Evolutionary conservation across 1,140 invertebrate species (phyloP), one percentile per base, ranked within the genome.

Genomic region (Heliothis subflexa): DNA sequence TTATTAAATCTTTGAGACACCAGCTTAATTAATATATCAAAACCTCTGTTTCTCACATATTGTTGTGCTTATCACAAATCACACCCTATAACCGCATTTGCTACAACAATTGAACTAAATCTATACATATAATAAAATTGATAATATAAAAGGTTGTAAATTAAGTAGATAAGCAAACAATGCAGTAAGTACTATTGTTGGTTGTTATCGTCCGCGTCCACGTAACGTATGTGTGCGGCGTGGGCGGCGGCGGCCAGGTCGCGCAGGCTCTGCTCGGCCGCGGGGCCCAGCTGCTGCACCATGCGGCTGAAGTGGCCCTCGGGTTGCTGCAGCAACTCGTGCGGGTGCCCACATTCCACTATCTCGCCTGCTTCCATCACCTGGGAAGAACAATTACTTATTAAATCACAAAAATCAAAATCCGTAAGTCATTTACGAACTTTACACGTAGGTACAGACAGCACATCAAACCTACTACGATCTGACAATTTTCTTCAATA

Each of bases 321-420:
- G 18, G 95, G 86, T 62, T 96, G 96, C 83, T 96, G 94, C 13
- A 97, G 86, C 52, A 98, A 88, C 14, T 95, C 88, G 68, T 96
- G 92, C 0, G 98, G 97, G 78, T 96, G 95, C 82, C 97, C 97
- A 85, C 96, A 97, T 92, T 98, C 96, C 9, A 95, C 92, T 68
- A 96, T 93, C 78, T 89, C 86, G 28, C 96, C 96, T 4, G 94
- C 95, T 83, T 97, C 96, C 93, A 98, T 95, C 2, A 97, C 97
- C 86, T 94, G 78, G 10, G 59, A 57, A 66, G 49, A 54, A 33
- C 18, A 28, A 7, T 0, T 59, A n/a, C n/a, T 55, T 21, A 16
- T 59, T 59, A 2, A 25, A 59, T 10, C 21, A 14, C 16, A 55
- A 52, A n/a, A 18, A 21, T 18, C 5, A 2, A 18, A 10, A 9